These are phyloP conservation scores for Cheirogaleus major DNA, from an alignment of 2,797 vertebrate genomes.

Conservation along the genomic window DNA sequence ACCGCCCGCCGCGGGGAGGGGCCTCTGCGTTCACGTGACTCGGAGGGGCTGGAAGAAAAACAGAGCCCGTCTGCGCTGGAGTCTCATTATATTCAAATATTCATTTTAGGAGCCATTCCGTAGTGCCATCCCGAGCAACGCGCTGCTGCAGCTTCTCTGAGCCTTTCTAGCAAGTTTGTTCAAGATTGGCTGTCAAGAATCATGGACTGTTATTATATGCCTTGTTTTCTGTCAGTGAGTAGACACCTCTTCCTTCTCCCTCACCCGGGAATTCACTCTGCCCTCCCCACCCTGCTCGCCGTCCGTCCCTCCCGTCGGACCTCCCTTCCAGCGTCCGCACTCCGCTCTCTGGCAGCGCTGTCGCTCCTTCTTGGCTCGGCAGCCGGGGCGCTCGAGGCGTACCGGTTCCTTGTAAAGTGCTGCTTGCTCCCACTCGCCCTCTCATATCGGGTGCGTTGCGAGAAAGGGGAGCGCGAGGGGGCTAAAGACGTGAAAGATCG, in stretches of 20 bases:
- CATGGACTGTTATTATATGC: constrained; percentile 99
- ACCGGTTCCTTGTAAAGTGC: not conserved
- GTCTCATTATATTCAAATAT: constrained; percentile 84
- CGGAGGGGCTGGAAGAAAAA: constrained; percentile 85
- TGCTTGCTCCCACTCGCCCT: not conserved
- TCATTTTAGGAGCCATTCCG: constrained; percentile 92
- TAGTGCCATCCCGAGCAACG: constrained; percentile 90
- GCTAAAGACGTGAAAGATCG: constrained; percentile 19
- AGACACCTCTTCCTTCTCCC: constrained; percentile 78
- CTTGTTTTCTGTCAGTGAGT: constrained; percentile 99
- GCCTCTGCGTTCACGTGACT: constrained; percentile 75
- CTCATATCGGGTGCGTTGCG: constrained; percentile 5
- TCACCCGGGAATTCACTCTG: constrained; percentile 50
- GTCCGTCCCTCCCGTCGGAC: constrained; percentile 44
- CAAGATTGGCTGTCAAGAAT: constrained; percentile 95
- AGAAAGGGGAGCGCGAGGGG: not conserved
- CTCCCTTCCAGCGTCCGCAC: constrained; percentile 13
- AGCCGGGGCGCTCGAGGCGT: not conserved
- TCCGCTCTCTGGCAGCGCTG: constrained; percentile 33
- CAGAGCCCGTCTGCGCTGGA: constrained; percentile 78
- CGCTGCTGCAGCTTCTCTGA: constrained; percentile 86
- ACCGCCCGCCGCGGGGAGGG: not conserved
- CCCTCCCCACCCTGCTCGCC: constrained; percentile 31
- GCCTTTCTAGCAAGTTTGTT: constrained; percentile 93
- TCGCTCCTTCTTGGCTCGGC: not conserved